Conservation (phyloP, 1,140 invertebrate genomes). For the Atopsyche davidsoni region DNA sequence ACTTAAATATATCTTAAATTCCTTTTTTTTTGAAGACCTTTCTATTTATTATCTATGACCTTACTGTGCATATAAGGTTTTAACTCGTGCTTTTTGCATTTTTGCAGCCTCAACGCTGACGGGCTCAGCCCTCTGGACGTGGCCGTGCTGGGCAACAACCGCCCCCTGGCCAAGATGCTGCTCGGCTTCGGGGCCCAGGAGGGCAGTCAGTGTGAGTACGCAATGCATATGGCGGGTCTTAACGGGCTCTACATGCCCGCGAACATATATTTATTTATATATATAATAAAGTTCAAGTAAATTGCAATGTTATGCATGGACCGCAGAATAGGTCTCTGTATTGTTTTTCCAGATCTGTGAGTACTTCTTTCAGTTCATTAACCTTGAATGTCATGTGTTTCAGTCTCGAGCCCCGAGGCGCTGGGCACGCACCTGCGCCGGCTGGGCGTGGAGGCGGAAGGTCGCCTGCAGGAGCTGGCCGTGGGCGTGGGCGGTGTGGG, state of each 20-base stretch:
- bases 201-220: conserved; percentile 79
- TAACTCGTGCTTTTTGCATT: not conserved
- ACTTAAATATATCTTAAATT: no score
- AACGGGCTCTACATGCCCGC: no score
- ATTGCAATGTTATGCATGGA: no score
- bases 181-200: conserved; percentile 83
- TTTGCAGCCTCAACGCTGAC: conserved; percentile 75
- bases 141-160: conserved; percentile 82
- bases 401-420: conserved; percentile 64
- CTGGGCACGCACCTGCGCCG: conserved; percentile 66
- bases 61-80: no score
- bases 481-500: conserved; percentile 51
- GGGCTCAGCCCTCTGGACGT: conserved; percentile 85
- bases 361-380: not conserved
- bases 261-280: not conserved
- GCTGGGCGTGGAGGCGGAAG: conserved; percentile 74
- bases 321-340: not conserved
- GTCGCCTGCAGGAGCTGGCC: conserved; percentile 65
- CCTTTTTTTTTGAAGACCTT: no score
- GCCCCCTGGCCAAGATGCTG: conserved; percentile 80
- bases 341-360: not conserved
- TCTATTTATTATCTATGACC: no score
- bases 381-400: conserved; percentile 31
- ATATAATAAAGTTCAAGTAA: no score
- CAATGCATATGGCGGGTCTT: no score